Conservation (phyloP, 2,113 vertebrate species). For the Centropristis striata region DNA sequence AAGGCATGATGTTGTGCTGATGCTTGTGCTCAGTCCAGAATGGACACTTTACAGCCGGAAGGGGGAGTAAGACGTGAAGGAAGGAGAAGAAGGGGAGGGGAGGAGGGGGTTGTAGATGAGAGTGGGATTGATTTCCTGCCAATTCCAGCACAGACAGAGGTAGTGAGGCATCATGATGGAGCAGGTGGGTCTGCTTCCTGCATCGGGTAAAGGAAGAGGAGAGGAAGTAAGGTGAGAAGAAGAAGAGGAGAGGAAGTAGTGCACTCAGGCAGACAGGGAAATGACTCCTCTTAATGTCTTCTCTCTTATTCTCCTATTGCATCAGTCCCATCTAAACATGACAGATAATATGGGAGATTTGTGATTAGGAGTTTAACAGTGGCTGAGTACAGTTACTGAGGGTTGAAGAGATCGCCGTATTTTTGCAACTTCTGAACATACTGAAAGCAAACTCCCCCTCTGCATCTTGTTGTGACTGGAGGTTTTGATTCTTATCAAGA, state of each 20-base stretch:
- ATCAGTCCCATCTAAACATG: constrained; percentile 26
- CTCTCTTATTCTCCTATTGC: constrained; percentile 20
- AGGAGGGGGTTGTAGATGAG: constrained; percentile 45
- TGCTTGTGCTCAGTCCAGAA: constrained; percentile 65
- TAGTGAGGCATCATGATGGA: constrained; percentile 62
- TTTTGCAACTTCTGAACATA: constrained; percentile 11
- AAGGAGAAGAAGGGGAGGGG: constrained; percentile 13
- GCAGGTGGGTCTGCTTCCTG: constrained; percentile 72
- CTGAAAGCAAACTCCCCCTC: constrained; percentile 1
- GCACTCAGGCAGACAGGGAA: constrained; percentile 33
- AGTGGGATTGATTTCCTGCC: constrained; percentile 80
- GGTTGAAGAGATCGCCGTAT: neutral
- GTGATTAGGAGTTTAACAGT: neutral
- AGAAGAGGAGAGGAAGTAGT: constrained; percentile 34
- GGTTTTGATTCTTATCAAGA: constrained; percentile 30
- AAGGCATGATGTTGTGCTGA: constrained; percentile 72
- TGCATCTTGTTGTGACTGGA: constrained; percentile 5
- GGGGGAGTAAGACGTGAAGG: constrained; percentile 66
- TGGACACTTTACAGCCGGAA: constrained; percentile 70
- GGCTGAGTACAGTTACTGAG: constrained; percentile 7
- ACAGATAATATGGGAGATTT: constrained; percentile 18
- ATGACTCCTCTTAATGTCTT: constrained; percentile 42
- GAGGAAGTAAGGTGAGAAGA: constrained; percentile 54
- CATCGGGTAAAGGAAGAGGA: constrained; percentile 16
- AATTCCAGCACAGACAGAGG: constrained; percentile 67